Evolutionary conservation across 2,113 vertebrate genomes (phyloP).

Genomic region (Piprites chloris): DNA sequence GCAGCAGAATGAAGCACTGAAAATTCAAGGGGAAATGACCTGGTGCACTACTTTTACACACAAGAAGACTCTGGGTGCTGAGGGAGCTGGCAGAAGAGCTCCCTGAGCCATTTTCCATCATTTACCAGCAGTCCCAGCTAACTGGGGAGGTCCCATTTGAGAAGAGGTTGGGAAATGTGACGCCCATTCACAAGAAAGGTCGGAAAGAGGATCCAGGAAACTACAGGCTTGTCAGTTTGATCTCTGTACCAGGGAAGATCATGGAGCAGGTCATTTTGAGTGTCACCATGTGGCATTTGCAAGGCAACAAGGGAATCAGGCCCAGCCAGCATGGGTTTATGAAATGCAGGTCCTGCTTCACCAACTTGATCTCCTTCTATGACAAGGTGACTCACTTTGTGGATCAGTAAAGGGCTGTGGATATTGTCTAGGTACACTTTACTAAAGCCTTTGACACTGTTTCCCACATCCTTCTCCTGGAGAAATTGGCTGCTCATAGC

Average conservation of each 20-base stretch:
- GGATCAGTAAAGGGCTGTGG: not conserved
- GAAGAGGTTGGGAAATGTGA: not conserved
- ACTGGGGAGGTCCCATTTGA: not conserved
- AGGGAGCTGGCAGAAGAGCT: not conserved
- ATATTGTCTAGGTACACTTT: not conserved
- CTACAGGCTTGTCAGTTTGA: not conserved
- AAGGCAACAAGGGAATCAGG: not conserved
- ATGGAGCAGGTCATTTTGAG: not conserved
- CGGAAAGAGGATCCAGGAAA: not conserved
- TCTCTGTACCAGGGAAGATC: not conserved
- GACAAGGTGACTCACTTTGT: not conserved
- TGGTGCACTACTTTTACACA: not conserved
- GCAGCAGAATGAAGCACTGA: not conserved
- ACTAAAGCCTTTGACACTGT: not conserved
- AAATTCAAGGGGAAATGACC: not conserved
- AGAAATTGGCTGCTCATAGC: not conserved
- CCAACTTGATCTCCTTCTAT: not conserved
- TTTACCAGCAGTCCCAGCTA: not conserved
- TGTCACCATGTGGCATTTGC: accelerated
- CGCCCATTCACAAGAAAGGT: not conserved
- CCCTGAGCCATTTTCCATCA: not conserved
- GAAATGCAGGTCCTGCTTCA: not conserved
- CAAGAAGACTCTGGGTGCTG: not conserved
- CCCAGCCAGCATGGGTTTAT: not conserved
- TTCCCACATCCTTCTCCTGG: not conserved